Conservation (phyloP, 2,113 vertebrate genomes). For the Lucifuga dentata region DNA sequence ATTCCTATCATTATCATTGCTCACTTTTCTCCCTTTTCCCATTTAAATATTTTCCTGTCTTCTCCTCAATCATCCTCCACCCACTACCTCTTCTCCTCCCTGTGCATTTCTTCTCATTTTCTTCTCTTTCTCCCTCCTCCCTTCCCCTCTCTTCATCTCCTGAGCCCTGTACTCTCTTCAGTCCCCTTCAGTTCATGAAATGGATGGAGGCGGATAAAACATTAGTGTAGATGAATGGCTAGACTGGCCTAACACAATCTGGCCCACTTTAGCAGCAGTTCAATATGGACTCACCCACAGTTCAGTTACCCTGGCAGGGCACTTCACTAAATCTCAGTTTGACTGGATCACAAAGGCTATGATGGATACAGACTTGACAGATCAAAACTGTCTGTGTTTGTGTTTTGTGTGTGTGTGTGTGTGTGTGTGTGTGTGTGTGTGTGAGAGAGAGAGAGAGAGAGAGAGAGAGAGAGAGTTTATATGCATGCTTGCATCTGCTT, state of each 20-base stretch:
- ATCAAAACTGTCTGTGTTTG: conserved; percentile 44
- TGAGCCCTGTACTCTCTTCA: conserved; percentile 34
- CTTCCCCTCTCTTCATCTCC: too few species aligned
- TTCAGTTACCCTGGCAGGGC: conserved; percentile 50
- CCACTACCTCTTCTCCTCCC: background rate
- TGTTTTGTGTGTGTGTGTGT: conserved; percentile 31
- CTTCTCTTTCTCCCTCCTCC: too few species aligned
- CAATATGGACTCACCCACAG: conserved; percentile 73
- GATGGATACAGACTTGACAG: conserved; percentile 71
- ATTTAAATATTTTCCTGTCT: conserved; percentile 17
- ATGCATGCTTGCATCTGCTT: conserved; percentile 31
- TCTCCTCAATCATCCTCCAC: background rate
- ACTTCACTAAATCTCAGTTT: conserved; percentile 75
- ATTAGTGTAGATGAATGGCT: conserved; percentile 73
- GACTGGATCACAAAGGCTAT: conserved; percentile 50
- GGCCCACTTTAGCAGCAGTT: conserved; percentile 74
- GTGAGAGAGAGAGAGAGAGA: too few species aligned
- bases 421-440: background rate
- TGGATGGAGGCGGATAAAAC: conserved; percentile 66
- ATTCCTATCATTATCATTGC: conserved; percentile 6
- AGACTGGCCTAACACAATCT: conserved; percentile 73
- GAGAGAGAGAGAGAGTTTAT: too few species aligned
- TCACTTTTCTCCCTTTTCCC: background rate
- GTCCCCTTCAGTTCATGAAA: conserved; percentile 44
- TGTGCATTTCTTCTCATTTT: background rate